Evolutionary conservation across 35 echinoderm and acorn worm species (phyloP), one percentile per base, ranked within the genome.

Genomic region (Ptychodera flava): DNA sequence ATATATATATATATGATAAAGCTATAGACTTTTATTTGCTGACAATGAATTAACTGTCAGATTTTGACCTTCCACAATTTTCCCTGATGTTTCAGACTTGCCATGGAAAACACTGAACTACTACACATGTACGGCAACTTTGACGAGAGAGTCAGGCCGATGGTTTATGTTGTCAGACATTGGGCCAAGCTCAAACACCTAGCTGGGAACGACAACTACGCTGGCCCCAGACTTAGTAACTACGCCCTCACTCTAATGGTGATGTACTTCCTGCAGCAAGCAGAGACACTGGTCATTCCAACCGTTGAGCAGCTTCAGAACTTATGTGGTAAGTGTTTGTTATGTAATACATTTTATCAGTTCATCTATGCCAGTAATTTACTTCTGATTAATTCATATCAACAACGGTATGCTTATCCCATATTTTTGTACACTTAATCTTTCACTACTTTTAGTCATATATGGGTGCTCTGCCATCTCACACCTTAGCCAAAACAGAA

Each of bases 161-260:
- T 99, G 0, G 82, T 90, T 28, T 92, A 87, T 80, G 36, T 78
- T 32, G 77, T 99, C 16, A 85, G 96, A 34, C 93, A 84, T 34
- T 99, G 96, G 96, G 92, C 88, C 29, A 94, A 93, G 78, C 33
- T 88, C 0, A 77, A 83, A 14, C 92, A 94, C 6, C 37, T 99
- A 33, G 84, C 96, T 30, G 92, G 90, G 1, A 94, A 94, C 78
- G 30, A 16, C 64, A 88, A 92, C 32, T 6, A 6, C 22, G 90
- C 92, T 29, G 96, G 96, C 15, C 96, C 96, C 1, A 89, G 80
- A 38, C 81, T 99, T 28, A 94, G 92, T 35, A 99, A 99, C 78
- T 99, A 99, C 64, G 96, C 96, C 30, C 36, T 94, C 33, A 92
- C 93, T 16, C 90, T 93, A 75, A 38, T 99, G 83, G 93, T 92